Conservation (phyloP, 2,113 vertebrate species). For the Hippocampus mohnikei region DNA sequence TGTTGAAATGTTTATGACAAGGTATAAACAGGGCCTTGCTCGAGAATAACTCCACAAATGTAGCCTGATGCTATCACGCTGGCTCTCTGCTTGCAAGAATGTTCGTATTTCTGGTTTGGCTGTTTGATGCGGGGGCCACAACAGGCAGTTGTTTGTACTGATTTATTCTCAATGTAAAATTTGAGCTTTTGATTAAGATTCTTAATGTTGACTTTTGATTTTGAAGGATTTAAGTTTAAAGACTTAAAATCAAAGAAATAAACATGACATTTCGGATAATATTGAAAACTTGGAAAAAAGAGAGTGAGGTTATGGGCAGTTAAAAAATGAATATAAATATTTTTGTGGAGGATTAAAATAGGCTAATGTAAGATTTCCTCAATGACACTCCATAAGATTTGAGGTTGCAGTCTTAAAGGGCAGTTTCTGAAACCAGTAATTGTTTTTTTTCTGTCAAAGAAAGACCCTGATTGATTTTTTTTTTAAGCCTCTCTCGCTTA, state of each 20-base stretch:
- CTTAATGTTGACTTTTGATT: not conserved
- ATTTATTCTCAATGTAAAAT: not conserved
- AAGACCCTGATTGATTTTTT: not conserved
- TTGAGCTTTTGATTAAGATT: not conserved
- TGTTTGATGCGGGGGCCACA: conserved; percentile 12
- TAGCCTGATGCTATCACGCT: conserved; percentile 30
- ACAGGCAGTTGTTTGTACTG: conserved; percentile 2
- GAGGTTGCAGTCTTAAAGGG: not conserved
- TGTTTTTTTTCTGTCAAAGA: not conserved
- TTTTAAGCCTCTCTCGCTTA: not conserved
- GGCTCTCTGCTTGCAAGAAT: conserved; percentile 35
- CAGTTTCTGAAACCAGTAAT: not conserved
- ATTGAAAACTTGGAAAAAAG: too few relatives aligned
- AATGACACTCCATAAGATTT: not conserved
- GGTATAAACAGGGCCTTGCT: conserved; percentile 60
- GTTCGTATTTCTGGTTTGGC: conserved; percentile 16
- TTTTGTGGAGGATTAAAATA: too few relatives aligned
- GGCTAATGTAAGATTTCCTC: too few relatives aligned
- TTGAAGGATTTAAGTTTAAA: not conserved
- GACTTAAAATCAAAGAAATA: too few relatives aligned
- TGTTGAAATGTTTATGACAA: conserved; percentile 71
- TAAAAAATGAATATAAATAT: too few relatives aligned
- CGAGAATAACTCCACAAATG: conserved; percentile 53
- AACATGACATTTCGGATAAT: too few relatives aligned
- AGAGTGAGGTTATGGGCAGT: too few relatives aligned